phyloP scores from a whole-genome alignment of 2,113 vertebrate species.

The Anarrhichthys ocellatus region DNA sequence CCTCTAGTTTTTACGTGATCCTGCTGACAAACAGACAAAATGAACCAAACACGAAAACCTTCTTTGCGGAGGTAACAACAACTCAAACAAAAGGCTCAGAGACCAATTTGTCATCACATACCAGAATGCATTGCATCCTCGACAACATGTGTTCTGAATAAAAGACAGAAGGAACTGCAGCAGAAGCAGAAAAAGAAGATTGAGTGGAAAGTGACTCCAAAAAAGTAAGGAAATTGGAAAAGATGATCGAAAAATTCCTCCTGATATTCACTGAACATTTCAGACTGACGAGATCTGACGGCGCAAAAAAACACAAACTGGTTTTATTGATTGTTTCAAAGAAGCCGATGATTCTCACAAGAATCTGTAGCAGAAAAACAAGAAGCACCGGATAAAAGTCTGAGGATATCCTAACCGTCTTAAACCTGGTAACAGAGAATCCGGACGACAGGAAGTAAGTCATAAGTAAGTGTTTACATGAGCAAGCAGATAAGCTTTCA shows the following conservation, averaged over 20 bases:
- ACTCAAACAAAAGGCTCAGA: neutral
- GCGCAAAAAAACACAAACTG: neutral
- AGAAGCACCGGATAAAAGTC: neutral
- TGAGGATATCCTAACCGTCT: accelerated
- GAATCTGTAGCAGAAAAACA: neutral
- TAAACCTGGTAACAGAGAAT: slow-evolving; percentile 15
- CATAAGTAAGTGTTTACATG: slow-evolving; percentile 62
- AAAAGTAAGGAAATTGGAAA: slow-evolving; percentile 46
- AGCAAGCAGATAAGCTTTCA: slow-evolving; percentile 54
- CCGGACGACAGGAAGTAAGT: slow-evolving; percentile 57
- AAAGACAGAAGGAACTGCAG: slow-evolving; percentile 7
- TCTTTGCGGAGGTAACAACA: neutral
- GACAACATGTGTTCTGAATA: slow-evolving; percentile 44
- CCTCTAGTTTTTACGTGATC: no score
- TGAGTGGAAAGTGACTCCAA: slow-evolving; percentile 1
- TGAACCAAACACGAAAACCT: neutral
- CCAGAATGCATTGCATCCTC: neutral
- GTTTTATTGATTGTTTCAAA: neutral
- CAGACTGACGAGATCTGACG: neutral
- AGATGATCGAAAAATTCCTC: neutral
- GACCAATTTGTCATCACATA: neutral
- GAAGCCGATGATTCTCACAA: neutral
- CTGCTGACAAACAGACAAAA: neutral
- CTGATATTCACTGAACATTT: neutral
- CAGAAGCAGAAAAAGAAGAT: neutral